phyloP scores from a whole-genome alignment of 2,113 vertebrate species.

The Enhydra lutris region DNA sequence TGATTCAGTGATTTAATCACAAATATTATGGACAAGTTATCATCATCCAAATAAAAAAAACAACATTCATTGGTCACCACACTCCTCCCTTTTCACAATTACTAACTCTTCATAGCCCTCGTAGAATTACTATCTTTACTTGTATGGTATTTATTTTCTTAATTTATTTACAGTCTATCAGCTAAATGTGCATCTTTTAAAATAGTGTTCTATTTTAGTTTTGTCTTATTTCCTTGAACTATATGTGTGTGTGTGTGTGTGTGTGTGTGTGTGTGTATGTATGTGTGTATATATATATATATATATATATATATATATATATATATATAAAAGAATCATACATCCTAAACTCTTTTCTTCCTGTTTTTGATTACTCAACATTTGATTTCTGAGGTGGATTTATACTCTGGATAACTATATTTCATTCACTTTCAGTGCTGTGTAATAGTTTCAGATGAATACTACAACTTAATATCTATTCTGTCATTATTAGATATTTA shows the following conservation, averaged over 20 bases:
- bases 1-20: background rate
- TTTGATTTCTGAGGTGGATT: background rate
- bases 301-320: background rate
- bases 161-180: background rate
- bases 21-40: background rate
- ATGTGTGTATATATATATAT: background rate
- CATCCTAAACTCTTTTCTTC: background rate
- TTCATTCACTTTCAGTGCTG: background rate
- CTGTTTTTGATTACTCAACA: background rate
- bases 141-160: background rate
- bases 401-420: background rate
- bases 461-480: background rate
- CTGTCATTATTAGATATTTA: background rate
- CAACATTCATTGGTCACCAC: fast-evolving
- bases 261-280: too few relatives aligned
- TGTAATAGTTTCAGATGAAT: background rate
- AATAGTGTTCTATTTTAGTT: background rate
- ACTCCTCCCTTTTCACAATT: background rate
- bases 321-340: background rate
- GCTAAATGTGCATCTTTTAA: background rate
- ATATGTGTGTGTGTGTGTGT: background rate
- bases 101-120: background rate
- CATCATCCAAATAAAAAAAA: background rate
- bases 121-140: background rate
- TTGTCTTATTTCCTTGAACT: background rate